A percentile compares a stretch with the other conserved stretches of the same genome.
phyloP scores from a whole-genome alignment of 2,797 vertebrate genomes.

The Eutrigla gurnardus region DNA sequence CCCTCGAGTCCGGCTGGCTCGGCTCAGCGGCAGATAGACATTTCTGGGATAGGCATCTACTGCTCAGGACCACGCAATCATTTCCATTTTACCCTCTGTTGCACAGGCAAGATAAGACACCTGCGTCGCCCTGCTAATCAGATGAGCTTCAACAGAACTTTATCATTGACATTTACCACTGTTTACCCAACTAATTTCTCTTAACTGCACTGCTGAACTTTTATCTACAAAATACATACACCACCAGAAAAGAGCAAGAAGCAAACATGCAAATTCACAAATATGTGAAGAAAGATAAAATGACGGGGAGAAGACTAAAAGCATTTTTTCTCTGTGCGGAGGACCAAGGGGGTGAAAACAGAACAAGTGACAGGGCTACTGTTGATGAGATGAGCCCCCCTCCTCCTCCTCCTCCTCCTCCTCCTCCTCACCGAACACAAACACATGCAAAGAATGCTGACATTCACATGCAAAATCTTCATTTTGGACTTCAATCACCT shows the following conservation, averaged over 20 bases:
- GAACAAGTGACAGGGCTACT: constrained; percentile 59
- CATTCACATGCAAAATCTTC: constrained; percentile 56
- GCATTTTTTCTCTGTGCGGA: constrained; percentile 52
- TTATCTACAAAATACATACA: constrained; percentile 85
- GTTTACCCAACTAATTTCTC: constrained; percentile 89
- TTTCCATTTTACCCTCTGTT: constrained; percentile 87
- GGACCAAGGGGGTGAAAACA: constrained; percentile 63
- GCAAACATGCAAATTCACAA: constrained; percentile 82
- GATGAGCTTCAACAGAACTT: constrained; percentile 88
- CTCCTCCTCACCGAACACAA: constrained; percentile 26
- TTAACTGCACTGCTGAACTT: constrained; percentile 88
- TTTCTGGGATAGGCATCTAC: constrained; percentile 82
- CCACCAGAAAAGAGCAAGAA: constrained; percentile 78
- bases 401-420: not conserved
- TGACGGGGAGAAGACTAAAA: constrained; percentile 36
- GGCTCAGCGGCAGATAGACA: constrained; percentile 77
- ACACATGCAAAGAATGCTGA: constrained; percentile 52
- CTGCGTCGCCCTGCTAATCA: constrained; percentile 82
- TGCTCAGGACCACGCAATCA: constrained; percentile 83
- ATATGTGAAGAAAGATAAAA: constrained; percentile 80
- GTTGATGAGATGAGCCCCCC: constrained; percentile 52
- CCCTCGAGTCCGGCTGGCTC: constrained; percentile 74
- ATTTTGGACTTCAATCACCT: constrained; percentile 50
- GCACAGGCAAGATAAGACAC: constrained; percentile 86
- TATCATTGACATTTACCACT: constrained; percentile 89